phyloP scores from a whole-genome alignment of 2,113 vertebrate species.

The Seriola quinqueradiata region DNA sequence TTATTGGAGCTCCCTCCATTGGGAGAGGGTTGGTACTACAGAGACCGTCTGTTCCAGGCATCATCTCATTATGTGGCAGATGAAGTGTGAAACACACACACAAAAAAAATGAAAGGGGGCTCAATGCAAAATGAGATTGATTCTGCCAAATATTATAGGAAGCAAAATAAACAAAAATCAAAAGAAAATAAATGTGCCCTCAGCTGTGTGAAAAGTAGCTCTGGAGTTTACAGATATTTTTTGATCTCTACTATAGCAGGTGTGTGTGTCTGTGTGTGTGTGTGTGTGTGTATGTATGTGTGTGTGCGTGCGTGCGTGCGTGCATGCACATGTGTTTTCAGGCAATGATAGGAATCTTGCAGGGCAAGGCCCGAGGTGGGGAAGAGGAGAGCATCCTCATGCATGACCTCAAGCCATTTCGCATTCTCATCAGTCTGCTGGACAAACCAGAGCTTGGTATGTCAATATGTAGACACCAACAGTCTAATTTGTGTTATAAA shows the following conservation, averaged over 20 bases:
- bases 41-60: slow-evolving; percentile 68
- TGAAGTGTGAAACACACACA: slow-evolving; percentile 70
- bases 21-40: slow-evolving; percentile 68
- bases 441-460: slow-evolving; percentile 98
- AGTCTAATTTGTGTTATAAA: background rate
- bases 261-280: background rate
- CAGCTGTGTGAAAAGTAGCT: background rate
- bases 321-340: slow-evolving; percentile 67
- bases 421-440: slow-evolving; percentile 97
- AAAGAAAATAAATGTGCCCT: slow-evolving; percentile 10
- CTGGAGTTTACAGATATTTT: background rate
- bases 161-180: background rate
- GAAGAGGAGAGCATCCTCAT: slow-evolving; percentile 93
- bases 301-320: background rate
- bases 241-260: slow-evolving; percentile 3
- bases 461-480: background rate
- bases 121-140: slow-evolving; percentile 22
- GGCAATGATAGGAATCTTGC: slow-evolving; percentile 98
- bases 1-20: slow-evolving; percentile 64
- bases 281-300: background rate
- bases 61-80: slow-evolving; percentile 62
- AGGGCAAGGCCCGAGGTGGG: slow-evolving; percentile 92
- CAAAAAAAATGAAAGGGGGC: slow-evolving; percentile 12
- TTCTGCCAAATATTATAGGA: slow-evolving; percentile 29
- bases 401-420: slow-evolving; percentile 98